phyloP scores from a whole-genome alignment of 2,888 invertebrate species.

The Alloscopus bannaensis region DNA sequence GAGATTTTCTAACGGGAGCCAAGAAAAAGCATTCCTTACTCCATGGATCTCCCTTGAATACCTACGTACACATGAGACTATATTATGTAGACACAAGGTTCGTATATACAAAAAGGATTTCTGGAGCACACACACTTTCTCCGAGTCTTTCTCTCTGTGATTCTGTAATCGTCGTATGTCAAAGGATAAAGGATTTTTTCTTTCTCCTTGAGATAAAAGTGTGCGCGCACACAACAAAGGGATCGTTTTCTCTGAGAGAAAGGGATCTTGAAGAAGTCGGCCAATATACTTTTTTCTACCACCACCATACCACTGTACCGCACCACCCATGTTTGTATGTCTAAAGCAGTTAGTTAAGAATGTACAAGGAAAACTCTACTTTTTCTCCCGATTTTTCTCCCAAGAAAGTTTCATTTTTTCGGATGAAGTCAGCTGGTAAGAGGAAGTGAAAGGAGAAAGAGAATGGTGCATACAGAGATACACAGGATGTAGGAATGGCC shows the following conservation, averaged over 20 bases:
- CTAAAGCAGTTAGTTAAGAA: not conserved
- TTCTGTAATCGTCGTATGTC: slow-evolving; percentile 59
- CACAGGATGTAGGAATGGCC: too few relatives aligned
- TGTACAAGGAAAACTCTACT: not conserved
- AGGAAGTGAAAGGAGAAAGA: slow-evolving; percentile 8
- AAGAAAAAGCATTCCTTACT: too few relatives aligned
- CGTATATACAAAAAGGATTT: not conserved
- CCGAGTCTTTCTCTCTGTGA: not conserved
- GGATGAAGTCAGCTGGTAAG: slow-evolving; percentile 26
- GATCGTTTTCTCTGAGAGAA: not conserved
- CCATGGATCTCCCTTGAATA: not conserved
- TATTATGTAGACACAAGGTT: slow-evolving; percentile 6
- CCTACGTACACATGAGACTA: not conserved
- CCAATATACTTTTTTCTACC: not conserved
- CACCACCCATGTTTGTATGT: not conserved
- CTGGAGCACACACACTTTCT: not conserved
- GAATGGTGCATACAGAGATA: too few relatives aligned
- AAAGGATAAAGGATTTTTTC: slow-evolving; percentile 68
- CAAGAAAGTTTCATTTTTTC: not conserved
- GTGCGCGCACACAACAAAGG: not conserved
- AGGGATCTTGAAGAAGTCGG: not conserved
- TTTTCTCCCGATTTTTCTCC: too few relatives aligned
- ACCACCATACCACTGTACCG: too few relatives aligned
- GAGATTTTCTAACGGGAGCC: too few relatives aligned
- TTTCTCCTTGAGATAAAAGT: slow-evolving; percentile 3